Evolutionary conservation across 2,797 vertebrate genomes (phyloP).

Genomic region (Alfaro cultratus): DNA sequence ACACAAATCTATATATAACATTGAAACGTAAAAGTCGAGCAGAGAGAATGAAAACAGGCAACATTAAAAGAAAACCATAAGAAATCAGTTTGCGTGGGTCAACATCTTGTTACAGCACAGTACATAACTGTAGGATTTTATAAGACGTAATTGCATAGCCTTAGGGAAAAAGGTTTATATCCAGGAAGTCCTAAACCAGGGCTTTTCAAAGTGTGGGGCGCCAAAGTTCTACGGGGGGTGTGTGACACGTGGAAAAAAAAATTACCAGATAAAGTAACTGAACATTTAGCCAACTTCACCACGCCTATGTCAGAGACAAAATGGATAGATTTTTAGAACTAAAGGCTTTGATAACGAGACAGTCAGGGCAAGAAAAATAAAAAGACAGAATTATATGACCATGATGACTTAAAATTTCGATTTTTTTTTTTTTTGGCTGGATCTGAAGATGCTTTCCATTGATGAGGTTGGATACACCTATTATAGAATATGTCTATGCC

Average conservation of each 20-base stretch:
- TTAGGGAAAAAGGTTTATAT: not conserved
- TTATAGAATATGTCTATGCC: not conserved
- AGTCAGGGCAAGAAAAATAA: no score
- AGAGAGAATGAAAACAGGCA: not conserved
- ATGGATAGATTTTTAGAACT: no score
- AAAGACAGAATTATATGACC: no score
- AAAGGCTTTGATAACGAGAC: no score
- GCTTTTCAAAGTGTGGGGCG: no score
- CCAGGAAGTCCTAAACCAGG: not conserved
- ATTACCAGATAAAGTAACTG: no score
- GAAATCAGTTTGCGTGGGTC: not conserved
- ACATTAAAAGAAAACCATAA: not conserved
- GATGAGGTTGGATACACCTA: not conserved
- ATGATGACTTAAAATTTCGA: no score
- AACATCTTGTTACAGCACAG: not conserved
- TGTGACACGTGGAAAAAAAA: no score
- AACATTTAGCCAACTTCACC: no score
- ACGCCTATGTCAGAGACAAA: no score
- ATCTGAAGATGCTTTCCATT: not conserved
- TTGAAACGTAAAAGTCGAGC: not conserved
- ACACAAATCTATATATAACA: not conserved
- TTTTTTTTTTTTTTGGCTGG: no score
- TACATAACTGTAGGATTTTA: not conserved
- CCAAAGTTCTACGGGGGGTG: no score
- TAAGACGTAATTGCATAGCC: not conserved